Conservation (phyloP, 1,140 invertebrate species). For the Apis cerana region DNA sequence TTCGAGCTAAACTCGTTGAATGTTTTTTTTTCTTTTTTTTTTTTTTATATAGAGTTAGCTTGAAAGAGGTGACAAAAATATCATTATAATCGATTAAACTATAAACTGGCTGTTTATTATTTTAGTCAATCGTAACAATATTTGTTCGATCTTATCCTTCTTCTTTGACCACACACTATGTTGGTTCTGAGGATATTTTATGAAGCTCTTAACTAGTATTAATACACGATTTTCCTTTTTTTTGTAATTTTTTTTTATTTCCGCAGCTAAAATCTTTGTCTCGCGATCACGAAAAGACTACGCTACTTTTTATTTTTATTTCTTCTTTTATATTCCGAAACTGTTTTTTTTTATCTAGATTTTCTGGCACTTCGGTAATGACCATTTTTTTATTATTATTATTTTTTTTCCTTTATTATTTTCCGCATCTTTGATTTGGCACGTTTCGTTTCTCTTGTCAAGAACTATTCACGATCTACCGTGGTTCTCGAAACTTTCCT, state of each 20-base stretch:
- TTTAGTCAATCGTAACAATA: constrained; percentile 40
- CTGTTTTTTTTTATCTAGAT: constrained; percentile 32
- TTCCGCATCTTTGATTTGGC: constrained; percentile 14
- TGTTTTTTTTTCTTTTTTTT: not conserved
- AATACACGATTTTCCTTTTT: constrained; percentile 1
- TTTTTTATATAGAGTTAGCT: constrained; percentile 7
- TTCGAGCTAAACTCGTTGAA: constrained; percentile 23
- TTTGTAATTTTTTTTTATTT: not conserved
- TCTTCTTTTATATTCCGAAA: constrained; percentile 19
- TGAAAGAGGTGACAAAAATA: constrained; percentile 43
- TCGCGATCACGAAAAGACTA: constrained; percentile 13
- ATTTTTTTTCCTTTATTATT: not conserved
- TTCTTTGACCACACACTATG: not conserved
- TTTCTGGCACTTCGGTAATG: constrained; percentile 48
- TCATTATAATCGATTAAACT: constrained; percentile 29
- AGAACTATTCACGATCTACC: constrained; percentile 31
- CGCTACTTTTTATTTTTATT: constrained; percentile 11
- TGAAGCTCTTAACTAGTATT: constrained; percentile 38
- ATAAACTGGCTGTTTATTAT: constrained; percentile 30
- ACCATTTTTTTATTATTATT: constrained; percentile 6
- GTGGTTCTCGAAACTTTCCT: constrained; percentile 42
- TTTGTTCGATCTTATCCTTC: not conserved
- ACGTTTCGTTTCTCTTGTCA: constrained; percentile 22
- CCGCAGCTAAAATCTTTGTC: constrained; percentile 11
- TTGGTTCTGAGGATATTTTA: constrained; percentile 37